Conservation (phyloP, 1,140 invertebrate species). For the Heliconius melpomene region DNA sequence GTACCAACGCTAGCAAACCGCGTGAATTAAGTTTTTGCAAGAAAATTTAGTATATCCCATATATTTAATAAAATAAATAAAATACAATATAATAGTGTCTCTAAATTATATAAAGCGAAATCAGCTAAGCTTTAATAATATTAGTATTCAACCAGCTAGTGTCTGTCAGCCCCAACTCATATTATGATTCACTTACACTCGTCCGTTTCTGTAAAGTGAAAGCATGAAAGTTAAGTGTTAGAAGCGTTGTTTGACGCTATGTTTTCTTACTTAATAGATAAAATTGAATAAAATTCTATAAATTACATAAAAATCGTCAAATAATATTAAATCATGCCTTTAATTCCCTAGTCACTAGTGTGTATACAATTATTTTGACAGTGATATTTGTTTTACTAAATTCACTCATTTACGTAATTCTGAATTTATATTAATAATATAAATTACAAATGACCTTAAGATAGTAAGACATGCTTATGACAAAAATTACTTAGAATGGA, state of each 20-base stretch:
- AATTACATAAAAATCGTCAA: not conserved
- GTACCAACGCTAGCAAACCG: constrained; percentile 22
- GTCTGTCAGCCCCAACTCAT: constrained; percentile 68
- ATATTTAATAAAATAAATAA: constrained; percentile 19
- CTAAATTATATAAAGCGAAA: constrained; percentile 51
- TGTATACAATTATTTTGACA: no score
- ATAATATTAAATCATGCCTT: not conserved
- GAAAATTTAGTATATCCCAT: constrained; percentile 27
- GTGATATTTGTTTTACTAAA: not conserved
- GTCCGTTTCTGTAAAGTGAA: constrained; percentile 79
- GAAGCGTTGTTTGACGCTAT: constrained; percentile 60
- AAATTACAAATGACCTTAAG: not conserved
- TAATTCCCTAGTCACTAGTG: not conserved
- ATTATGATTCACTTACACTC: constrained; percentile 78
- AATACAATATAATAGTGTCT: constrained; percentile 15
- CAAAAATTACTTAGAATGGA: not conserved
- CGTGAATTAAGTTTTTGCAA: constrained; percentile 19
- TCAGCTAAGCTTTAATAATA: constrained; percentile 61
- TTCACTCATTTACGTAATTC: not conserved
- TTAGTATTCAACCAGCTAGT: constrained; percentile 69
- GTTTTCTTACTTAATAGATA: not conserved
- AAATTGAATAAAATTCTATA: not conserved
- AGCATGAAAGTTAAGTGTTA: constrained; percentile 77
- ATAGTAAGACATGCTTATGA: not conserved
- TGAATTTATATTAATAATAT: not conserved